Evolutionary conservation across 2,888 invertebrate species (phyloP).

Genomic region (Encarsia formosa): DNA sequence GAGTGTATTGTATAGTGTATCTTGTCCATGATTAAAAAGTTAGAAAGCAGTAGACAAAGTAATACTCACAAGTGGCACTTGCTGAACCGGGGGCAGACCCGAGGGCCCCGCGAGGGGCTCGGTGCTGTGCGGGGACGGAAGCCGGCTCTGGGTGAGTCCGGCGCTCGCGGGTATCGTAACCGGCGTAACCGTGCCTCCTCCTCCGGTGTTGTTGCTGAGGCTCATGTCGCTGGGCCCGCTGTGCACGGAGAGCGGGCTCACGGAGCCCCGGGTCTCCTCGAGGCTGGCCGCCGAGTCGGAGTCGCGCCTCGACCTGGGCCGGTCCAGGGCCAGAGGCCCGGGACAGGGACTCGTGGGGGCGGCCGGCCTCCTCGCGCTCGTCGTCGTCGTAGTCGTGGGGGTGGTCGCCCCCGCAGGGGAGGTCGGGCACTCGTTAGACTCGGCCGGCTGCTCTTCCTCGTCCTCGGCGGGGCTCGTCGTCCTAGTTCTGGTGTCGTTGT

Average conservation of each 20-base stretch:
- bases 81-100: constrained; percentile 80
- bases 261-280: constrained; percentile 43
- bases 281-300: constrained; percentile 46
- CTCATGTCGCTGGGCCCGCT: constrained; percentile 59
- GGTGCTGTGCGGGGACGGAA: constrained; percentile 64
- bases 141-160: constrained; percentile 45
- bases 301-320: constrained; percentile 43
- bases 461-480: constrained; percentile 4
- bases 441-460: not conserved
- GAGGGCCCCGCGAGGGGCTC: constrained; percentile 78
- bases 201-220: constrained; percentile 53
- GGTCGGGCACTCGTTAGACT: constrained; percentile 11
- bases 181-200: constrained; percentile 48
- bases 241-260: constrained; percentile 50
- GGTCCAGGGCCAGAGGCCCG: constrained; percentile 46
- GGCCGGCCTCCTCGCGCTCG: constrained; percentile 23
- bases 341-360: constrained; percentile 48
- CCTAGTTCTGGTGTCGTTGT: not conserved
- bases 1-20: too few relatives aligned
- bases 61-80: constrained; percentile 81
- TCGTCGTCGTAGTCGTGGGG: constrained; percentile 23
- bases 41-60: too few relatives aligned
- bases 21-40: too few relatives aligned
- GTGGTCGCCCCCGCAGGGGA: constrained; percentile 14
- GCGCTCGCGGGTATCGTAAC: constrained; percentile 19